These are phyloP conservation scores for Typhlichthys subterraneus DNA, from an alignment of 2,797 vertebrate species.

Conservation along the genomic window DNA sequence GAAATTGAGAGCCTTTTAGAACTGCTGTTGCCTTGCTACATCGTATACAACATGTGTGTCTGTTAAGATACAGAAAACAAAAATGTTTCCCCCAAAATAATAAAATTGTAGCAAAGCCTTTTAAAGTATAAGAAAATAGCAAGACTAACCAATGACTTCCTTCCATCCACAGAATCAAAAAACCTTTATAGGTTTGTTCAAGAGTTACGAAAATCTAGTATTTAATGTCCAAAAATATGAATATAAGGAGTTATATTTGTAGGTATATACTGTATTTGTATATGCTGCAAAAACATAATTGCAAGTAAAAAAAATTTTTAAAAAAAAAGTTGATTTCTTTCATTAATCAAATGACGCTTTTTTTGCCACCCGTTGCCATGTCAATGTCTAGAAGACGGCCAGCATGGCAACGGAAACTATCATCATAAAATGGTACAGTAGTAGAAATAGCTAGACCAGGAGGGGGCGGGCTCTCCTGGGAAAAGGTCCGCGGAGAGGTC, in stretches of 20 bases:
- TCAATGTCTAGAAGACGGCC: constrained; percentile 78
- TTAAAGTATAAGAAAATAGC: constrained; percentile 69
- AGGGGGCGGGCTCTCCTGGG: constrained; percentile 97
- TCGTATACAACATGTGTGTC: constrained; percentile 56
- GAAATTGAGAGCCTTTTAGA: constrained; percentile 70
- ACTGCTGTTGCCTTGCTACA: constrained; percentile 73
- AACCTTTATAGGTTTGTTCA: constrained; percentile 84
- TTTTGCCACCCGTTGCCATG: constrained; percentile 95
- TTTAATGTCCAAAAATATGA: constrained; percentile 62
- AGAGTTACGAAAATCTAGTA: constrained; percentile 70
- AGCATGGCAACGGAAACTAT: constrained; percentile 99
- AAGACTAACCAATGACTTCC: constrained; percentile 76
- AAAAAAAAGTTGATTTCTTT: constrained; percentile 73
- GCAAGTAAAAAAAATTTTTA: constrained; percentile 69
- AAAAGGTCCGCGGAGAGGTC: constrained; percentile 99
- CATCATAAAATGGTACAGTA: constrained; percentile 99
- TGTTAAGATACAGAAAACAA: constrained; percentile 51
- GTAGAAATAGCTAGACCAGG: constrained; percentile 99
- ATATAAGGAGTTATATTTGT: constrained; percentile 62
- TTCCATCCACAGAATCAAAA: constrained; percentile 96
- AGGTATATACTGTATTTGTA: constrained; percentile 71
- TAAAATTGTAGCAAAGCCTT: constrained; percentile 69
- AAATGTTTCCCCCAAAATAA: constrained; percentile 49
- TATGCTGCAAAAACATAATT: constrained; percentile 87
- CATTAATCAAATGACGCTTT: constrained; percentile 79